phyloP scores from a whole-genome alignment of 1,140 invertebrate species.

The Papilio dardanus region DNA sequence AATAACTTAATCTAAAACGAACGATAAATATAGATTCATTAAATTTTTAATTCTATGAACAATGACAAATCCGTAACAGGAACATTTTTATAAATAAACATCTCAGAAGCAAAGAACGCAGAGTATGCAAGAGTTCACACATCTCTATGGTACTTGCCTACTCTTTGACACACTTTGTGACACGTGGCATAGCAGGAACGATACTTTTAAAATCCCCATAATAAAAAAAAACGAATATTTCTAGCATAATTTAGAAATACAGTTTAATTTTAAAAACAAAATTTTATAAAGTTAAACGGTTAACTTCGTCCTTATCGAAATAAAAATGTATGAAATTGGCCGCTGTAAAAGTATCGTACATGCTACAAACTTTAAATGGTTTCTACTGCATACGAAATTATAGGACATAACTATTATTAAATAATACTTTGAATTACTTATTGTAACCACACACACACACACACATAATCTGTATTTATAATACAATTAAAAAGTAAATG shows the following conservation, averaged over 20 bases:
- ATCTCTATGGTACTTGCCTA: not conserved
- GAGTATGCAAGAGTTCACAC: not conserved
- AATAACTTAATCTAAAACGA: constrained; percentile 41
- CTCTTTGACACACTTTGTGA: not conserved
- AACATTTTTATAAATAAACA: constrained; percentile 51
- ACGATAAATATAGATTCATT: constrained; percentile 43
- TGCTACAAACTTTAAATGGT: constrained; percentile 18
- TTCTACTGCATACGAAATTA: constrained; percentile 40
- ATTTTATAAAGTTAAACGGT: not conserved
- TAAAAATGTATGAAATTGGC: too few relatives aligned
- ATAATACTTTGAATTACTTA: too few relatives aligned
- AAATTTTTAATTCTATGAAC: constrained; percentile 39
- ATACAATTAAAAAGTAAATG: constrained; percentile 8
- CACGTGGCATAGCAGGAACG: not conserved
- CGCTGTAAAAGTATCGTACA: not conserved
- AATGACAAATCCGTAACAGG: constrained; percentile 70
- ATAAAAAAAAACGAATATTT: not conserved
- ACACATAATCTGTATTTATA: not conserved
- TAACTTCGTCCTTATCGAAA: not conserved
- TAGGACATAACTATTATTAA: not conserved
- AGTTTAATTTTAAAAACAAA: too few relatives aligned
- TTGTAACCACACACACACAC: too few relatives aligned
- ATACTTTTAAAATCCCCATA: not conserved
- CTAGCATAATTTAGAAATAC: not conserved
- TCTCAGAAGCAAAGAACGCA: not conserved